Conservation (phyloP, 1,140 invertebrate species). For the Pollicipes pollicipes region DNA sequence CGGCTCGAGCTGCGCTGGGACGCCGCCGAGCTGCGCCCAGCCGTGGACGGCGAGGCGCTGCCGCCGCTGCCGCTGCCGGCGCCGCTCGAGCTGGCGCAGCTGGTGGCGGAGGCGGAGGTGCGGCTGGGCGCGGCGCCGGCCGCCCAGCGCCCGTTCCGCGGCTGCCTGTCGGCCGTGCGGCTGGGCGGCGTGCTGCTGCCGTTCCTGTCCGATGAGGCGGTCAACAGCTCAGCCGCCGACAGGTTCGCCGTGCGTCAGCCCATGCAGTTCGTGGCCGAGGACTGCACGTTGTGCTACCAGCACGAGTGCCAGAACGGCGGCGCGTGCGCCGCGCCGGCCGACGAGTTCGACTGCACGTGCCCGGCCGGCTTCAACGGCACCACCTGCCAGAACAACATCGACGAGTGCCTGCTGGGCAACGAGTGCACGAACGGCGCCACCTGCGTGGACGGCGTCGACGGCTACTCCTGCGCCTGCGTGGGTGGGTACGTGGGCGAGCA, state of each 20-base stretch:
- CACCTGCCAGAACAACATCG: slow-evolving; percentile 47
- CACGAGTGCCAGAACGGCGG: slow-evolving; percentile 71
- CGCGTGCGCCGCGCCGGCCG: slow-evolving; percentile 50
- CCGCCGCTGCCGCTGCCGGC: slow-evolving; percentile 8
- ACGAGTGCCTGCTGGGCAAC: slow-evolving; percentile 49
- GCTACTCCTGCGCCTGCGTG: slow-evolving; percentile 55
- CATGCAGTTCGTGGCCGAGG: slow-evolving; percentile 13
- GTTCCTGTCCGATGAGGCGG: slow-evolving; percentile 44
- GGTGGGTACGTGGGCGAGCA: slow-evolving; percentile 53
- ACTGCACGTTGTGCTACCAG: slow-evolving; percentile 65
- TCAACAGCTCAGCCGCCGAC: slow-evolving; percentile 22
- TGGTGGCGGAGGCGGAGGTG: slow-evolving; percentile 1
- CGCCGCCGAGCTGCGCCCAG: background rate
- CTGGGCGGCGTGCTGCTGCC: slow-evolving; percentile 66
- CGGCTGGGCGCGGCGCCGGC: slow-evolving; percentile 9
- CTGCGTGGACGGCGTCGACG: slow-evolving; percentile 55
- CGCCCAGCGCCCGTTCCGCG: slow-evolving; percentile 41
- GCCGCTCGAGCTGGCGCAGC: background rate
- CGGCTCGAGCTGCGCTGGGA: slow-evolving; percentile 11
- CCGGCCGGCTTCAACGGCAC: slow-evolving; percentile 49
- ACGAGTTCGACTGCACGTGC: slow-evolving; percentile 66
- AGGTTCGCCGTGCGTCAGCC: slow-evolving; percentile 18
- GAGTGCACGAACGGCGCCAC: slow-evolving; percentile 53
- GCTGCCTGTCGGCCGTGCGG: slow-evolving; percentile 76
- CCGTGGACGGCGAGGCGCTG: slow-evolving; percentile 5